Base-by-base conservation (phyloP, 2,888 invertebrate species). In the Biston stratarius region DNA sequence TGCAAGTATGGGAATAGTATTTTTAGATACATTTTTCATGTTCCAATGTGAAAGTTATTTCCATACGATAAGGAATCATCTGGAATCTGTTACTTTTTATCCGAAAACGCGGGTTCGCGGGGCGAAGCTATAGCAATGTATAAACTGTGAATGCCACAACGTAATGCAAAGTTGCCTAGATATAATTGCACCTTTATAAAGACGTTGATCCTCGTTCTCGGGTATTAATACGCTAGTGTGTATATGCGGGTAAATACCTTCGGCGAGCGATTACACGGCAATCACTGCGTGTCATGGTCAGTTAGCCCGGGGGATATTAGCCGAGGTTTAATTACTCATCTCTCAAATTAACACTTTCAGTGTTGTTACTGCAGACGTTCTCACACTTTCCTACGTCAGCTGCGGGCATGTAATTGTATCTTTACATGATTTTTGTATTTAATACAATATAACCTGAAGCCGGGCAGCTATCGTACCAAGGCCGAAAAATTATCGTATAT, bases 191-290 rank as follows among this genome's bases (percentile, higher is more conserved):
- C 33, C 55, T 44, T 24, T 55, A 53, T 58, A 38, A 40, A 58
- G 6, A 57, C 44, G 36, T 67, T 45, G 57, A 61, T 67, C 52
- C 47, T 8, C 9, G 56, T 51, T 57, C 44, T 51, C 65, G 45
- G 8, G 15, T 40, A 64, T 53, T 64, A 8, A 58, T 47, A 51
- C 45, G 52, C 51, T 52, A 51, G 51, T 36, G 24, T 8, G 52
- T 47, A 56, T 33, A 11, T 58, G 36, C 58, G 36, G n/a, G 42
- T 59, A 59, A 47, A 47, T 58, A 61, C 57, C 34, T 34, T 52
- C 51, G n/a, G 57, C 74, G 64, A 63, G 63, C 65, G 71, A 74
- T 76, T 79, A 71, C 69, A 72, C 65, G 73, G 68, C 45, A 61
- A 74, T 74, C 73, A 69, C 49, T 45, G 71, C 58, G 66, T 68